A percentile compares a stretch with the other conserved stretches of the same genome.
phyloP scores from a whole-genome alignment of 2,797 vertebrate genomes.

The Schizothorax lantsangensis region DNA sequence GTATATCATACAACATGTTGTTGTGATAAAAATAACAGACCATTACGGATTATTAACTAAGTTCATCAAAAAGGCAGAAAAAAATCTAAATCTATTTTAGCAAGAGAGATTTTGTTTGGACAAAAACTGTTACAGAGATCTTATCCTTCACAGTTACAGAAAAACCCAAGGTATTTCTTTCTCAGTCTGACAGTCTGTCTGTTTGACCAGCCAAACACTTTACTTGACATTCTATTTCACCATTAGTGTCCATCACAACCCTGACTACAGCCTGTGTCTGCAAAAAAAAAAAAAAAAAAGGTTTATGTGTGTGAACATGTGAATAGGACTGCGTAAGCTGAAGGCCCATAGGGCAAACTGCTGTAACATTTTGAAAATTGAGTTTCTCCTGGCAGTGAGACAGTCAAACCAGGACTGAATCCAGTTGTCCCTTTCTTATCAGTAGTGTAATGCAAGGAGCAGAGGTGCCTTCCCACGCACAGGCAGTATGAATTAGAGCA shows the following conservation, averaged over 20 bases:
- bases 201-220: conserved; percentile 35
- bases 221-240: conserved; percentile 46
- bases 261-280: conserved; percentile 31
- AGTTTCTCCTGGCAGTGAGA: conserved; percentile 38
- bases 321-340: conserved; percentile 16
- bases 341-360: conserved; percentile 27
- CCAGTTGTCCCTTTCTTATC: conserved; percentile 41
- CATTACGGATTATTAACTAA: background rate
- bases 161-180: conserved; percentile 16
- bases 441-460: conserved; percentile 26
- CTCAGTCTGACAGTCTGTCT: conserved; percentile 49
- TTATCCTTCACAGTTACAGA: conserved; percentile 12
- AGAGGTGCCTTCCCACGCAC: conserved; percentile 24
- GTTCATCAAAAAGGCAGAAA: background rate
- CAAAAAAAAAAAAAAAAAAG: background rate
- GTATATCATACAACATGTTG: background rate
- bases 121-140: conserved; percentile 3
- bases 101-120: background rate
- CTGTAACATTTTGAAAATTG: conserved; percentile 39
- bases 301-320: conserved; percentile 31
- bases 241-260: conserved; percentile 57
- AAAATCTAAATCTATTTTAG: background rate
- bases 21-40: background rate
- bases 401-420: conserved; percentile 33
- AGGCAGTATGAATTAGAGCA: background rate